These are phyloP conservation scores for Cirrhinus mrigala DNA, from an alignment of 2,797 vertebrate genomes.

Conservation along the genomic window DNA sequence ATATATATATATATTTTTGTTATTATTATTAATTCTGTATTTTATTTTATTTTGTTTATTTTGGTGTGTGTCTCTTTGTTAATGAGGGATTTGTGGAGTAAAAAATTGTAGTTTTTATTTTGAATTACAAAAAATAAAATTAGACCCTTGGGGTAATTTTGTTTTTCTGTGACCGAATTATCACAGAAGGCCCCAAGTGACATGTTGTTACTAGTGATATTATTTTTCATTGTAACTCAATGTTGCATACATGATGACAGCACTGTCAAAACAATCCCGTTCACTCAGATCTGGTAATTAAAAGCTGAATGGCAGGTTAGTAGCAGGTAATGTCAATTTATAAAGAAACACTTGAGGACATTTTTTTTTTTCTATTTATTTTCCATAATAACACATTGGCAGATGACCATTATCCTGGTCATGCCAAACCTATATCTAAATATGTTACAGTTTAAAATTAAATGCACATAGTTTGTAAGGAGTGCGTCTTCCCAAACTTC, in stretches of 20 bases:
- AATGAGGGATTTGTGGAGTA: not conserved
- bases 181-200: not conserved
- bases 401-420: not conserved
- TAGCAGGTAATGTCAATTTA: not conserved
- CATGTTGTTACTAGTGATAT: not conserved
- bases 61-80: no score
- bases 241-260: not conserved
- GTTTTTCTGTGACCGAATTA: not conserved
- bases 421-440: not conserved
- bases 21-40: no score
- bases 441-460: not conserved
- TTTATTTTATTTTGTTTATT: no score
- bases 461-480: not conserved
- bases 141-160: not conserved
- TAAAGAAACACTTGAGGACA: not conserved
- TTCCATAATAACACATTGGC: not conserved
- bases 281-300: not conserved
- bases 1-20: no score
- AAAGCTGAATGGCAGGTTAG: not conserved
- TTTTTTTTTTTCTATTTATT: not conserved
- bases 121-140: not conserved
- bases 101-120: not conserved
- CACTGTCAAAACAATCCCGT: not conserved
- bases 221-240: not conserved
- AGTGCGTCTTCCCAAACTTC: no score